Percentiles rank a stretch among this genome's conserved stretches.
Evolutionary conservation across 2,113 vertebrate genomes (phyloP).

Genomic region (Alligator sinensis): DNA sequence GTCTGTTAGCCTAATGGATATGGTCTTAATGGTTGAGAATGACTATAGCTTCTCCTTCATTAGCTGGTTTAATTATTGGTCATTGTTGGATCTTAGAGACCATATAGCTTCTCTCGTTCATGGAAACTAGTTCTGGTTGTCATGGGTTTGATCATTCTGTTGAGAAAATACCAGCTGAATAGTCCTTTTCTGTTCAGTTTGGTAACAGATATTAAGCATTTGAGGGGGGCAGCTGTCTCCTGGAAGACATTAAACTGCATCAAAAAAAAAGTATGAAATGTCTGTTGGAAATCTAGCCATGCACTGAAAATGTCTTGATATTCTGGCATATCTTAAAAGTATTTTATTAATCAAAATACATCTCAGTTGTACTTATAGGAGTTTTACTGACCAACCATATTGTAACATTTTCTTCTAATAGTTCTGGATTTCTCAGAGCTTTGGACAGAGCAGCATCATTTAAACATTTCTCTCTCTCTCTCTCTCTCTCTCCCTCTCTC

Average conservation of each 20-base stretch:
- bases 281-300: not conserved
- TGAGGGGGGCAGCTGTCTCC: not conserved
- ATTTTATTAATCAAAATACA: not conserved
- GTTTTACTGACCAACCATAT: not conserved
- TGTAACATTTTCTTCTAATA: not conserved
- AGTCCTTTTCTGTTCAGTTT: not conserved
- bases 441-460: not conserved
- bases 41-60: too few species aligned
- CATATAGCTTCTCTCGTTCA: too few species aligned
- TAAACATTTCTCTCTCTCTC: not conserved
- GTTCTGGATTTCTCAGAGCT: not conserved
- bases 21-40: too few species aligned
- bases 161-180: too few species aligned
- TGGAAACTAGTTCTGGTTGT: too few species aligned
- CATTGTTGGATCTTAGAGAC: too few species aligned
- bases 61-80: too few species aligned
- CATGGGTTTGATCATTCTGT: too few species aligned
- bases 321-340: not conserved
- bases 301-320: not conserved
- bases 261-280: not conserved
- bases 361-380: not conserved
- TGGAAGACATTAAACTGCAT: not conserved
- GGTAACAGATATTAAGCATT: not conserved
- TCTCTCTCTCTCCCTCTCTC: too few species aligned
- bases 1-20: too few species aligned